phyloP scores from a whole-genome alignment of 1,140 invertebrate genomes.

The Drosophila bifasciata region DNA sequence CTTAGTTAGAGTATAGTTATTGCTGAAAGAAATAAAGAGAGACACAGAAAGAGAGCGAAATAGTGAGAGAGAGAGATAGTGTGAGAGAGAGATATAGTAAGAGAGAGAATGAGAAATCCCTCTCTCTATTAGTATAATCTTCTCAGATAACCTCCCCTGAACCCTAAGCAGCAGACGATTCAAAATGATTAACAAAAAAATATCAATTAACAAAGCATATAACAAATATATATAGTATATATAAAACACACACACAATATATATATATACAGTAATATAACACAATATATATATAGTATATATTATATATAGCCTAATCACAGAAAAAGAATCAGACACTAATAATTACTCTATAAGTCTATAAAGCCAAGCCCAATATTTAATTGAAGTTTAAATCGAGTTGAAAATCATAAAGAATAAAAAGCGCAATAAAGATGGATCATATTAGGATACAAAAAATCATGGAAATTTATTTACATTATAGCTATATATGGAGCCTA shows the following conservation, averaged over 20 bases:
- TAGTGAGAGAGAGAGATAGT: background rate
- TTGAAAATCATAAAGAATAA: slow-evolving; percentile 57
- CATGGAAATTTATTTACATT: slow-evolving; percentile 29
- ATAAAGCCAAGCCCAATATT: slow-evolving; percentile 43
- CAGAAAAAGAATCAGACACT: slow-evolving; percentile 40
- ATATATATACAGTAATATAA: slow-evolving; percentile 20
- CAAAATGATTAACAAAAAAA: slow-evolving; percentile 42
- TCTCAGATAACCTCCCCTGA: slow-evolving; percentile 31
- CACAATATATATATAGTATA: slow-evolving; percentile 22
- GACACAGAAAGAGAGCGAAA: background rate
- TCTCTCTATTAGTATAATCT: background rate
- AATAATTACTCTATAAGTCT: slow-evolving; percentile 46
- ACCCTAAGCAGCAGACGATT: slow-evolving; percentile 31
- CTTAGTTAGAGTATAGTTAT: slow-evolving; percentile 31
- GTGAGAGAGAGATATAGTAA: background rate
- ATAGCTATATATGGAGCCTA: slow-evolving; percentile 4
- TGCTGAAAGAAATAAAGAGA: slow-evolving; percentile 12
- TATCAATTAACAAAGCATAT: slow-evolving; percentile 55
- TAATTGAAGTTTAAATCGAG: slow-evolving; percentile 65
- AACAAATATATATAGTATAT: slow-evolving; percentile 32
- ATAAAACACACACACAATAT: slow-evolving; percentile 13
- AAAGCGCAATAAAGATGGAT: slow-evolving; percentile 65
- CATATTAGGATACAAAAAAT: slow-evolving; percentile 40
- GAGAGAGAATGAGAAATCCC: too few relatives aligned
- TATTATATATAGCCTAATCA: slow-evolving; percentile 40